Base-by-base conservation (phyloP, 2,113 vertebrate genomes). In the Brachypteracias leptosomus region DNA sequence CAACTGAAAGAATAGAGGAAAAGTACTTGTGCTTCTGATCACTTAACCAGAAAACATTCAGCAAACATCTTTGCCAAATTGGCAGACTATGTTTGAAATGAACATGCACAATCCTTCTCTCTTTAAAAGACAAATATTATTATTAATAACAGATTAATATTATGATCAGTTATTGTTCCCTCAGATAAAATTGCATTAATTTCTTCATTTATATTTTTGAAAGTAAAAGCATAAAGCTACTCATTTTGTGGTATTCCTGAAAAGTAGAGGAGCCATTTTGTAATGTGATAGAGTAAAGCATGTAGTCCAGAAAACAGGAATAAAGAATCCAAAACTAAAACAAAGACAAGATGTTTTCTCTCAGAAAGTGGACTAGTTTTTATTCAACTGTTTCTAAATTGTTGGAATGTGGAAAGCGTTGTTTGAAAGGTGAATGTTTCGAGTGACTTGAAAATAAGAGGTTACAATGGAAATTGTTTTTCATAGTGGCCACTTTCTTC, bases 221-320 rank as follows among this genome's bases (percentile, higher is more conserved):
- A 80, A 44, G 19, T 3, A 42, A 33, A 57, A 63, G 2, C 7
- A 55, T 62, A 42, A 51, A 75, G 10, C 18, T 40, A 24, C 12
- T 46, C 0, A 0, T 14, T 55, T 80, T 67, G 10, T 55, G 1
- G 0, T n/a, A 11, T 47, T 51, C 9, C 36, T 71, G 42, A 58
- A 85, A 78, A 67, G 14, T 12, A 79, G 18, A n/a, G 4, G 14
- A 51, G 13, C 6, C 3, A 10, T 31, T 58, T 12, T 31, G 13
- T 38, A 46, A 14, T 61, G 10, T 9, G 10, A 17, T 44, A 66
- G 70, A 65, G 78, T 40, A 58, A 46, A 2, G 2, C 8, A 70
- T 4, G 3, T 49, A 67, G 36, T 35, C 15, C 13, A 20, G 25
- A 9, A 75, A 2, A 9, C 14, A 58, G 21, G 25, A 62, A 54